Evolutionary conservation across 2,888 invertebrate species (phyloP), one percentile per base, ranked within the genome.

Genomic region (Lithosia quadra): DNA sequence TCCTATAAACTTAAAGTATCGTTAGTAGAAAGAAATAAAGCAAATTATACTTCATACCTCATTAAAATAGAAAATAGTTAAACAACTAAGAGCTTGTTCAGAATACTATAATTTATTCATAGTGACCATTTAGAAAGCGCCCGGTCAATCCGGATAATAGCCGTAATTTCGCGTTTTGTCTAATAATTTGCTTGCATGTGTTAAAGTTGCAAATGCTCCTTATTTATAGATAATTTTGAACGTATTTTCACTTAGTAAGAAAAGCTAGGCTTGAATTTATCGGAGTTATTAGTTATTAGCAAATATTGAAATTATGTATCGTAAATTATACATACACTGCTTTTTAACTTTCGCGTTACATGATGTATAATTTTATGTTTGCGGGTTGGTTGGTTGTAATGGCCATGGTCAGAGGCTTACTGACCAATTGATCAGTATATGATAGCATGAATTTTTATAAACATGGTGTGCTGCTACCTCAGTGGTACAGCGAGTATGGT

Each of bases 61-160:
- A 78, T 74, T 76, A 72, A 72, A 71, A 80, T 73, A 70, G 77
- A 76, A 80, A 81, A 77, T 76, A 69, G 68, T 77, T 43, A 57
- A 69, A 64, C 62, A 79, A 76, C 49, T 39, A 49, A 67, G 66
- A 69, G 56, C 36, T 28, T 24, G 63, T 68, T 70, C 69, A 69
- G 71, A 81, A 72, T 71, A 73, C 67, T 72, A 72, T 78, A 79
- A 79, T 80, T 79, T 80, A 74, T 74, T 74, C 73, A 75, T 80
- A 77, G 73, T 79, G 72, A 68, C 71, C 69, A 82, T 78, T 76
- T 82, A 82, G 82, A 82, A 82, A 82, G 82, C 75, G 74, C 71
- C 76, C 74, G 76, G 82, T 80, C 79, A 82, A 74, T 77, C 76
- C 73, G 61, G 71, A 73, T 82, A 82, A 82, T 80, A 67, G 77